Conservation (phyloP, 1,140 invertebrate genomes). For the Calycopis cecrops region DNA sequence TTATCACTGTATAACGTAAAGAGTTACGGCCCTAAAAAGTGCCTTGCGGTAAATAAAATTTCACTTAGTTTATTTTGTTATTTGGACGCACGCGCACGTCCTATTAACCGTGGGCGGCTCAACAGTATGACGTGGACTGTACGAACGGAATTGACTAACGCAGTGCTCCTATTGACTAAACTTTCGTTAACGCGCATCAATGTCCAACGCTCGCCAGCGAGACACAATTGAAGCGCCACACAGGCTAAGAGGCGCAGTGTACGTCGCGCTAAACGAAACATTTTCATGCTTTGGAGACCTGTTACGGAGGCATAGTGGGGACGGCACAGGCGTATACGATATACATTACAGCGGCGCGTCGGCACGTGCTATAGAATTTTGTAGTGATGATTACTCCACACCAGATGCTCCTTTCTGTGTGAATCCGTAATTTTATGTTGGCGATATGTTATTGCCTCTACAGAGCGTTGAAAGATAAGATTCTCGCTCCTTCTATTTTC, state of each 20-base stretch:
- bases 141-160: conserved; percentile 42
- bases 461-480: conserved; percentile 9
- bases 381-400: conserved; percentile 37
- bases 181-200: conserved; percentile 18
- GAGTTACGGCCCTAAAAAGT: conserved; percentile 27
- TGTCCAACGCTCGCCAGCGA: conserved; percentile 40
- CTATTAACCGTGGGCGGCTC: conserved; percentile 48
- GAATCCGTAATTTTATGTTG: conserved; percentile 28
- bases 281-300: conserved; percentile 27
- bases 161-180: conserved; percentile 29
- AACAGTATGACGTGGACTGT: conserved; percentile 58
- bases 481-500: conserved; percentile 14
- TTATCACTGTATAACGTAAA: conserved; percentile 23
- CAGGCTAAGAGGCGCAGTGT: conserved; percentile 25
- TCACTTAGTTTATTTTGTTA: conserved; percentile 34
- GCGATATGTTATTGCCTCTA: conserved; percentile 19
- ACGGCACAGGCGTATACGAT: conserved; percentile 35
- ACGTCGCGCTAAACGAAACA: conserved; percentile 14
- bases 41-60: conserved; percentile 41
- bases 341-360: conserved; percentile 20
- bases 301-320: conserved; percentile 39
- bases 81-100: conserved; percentile 47
- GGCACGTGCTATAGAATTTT: conserved; percentile 48
- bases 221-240: conserved; percentile 15
- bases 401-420: conserved; percentile 38